Percentiles rank a stretch among this genome's conserved stretches.
Conservation (phyloP, 37 sponge, comb jelly and placozoan genomes). For the Lycopodina hypogea region DNA sequence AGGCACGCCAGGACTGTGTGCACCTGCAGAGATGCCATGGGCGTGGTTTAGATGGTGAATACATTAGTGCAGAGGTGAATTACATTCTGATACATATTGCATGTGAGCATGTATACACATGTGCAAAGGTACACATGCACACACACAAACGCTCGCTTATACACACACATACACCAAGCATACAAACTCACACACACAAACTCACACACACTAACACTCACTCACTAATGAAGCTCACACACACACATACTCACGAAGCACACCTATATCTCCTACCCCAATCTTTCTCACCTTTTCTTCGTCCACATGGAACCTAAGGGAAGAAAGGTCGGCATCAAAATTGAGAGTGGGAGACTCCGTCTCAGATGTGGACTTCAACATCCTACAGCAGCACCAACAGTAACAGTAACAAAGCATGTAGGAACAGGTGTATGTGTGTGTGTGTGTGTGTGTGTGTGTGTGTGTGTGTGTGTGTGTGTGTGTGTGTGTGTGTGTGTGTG, state of each 20-base stretch:
- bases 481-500: no score
- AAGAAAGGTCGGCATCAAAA: slow-evolving; percentile 63
- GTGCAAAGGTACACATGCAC: no score
- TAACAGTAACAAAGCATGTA: not conserved
- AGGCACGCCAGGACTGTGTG: slow-evolving; percentile 44
- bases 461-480: no score
- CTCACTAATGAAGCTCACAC: not conserved
- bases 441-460: no score
- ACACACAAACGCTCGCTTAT: no score
- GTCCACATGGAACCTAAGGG: slow-evolving; percentile 74
- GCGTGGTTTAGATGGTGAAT: no score
- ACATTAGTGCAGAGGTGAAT: no score
- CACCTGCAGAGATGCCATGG: slow-evolving; percentile 23
- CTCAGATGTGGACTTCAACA: not conserved
- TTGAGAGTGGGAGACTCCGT: slow-evolving; percentile 15
- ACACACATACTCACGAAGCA: not conserved
- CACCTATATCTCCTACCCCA: not conserved
- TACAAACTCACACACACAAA: not conserved
- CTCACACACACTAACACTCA: not conserved
- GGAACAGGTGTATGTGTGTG: no score
- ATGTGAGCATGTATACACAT: no score
- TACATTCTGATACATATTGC: no score
- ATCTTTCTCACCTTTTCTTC: slow-evolving; percentile 69
- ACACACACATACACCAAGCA: no score
- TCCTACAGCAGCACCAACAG: not conserved